Percentiles rank a stretch among this genome's conserved stretches.
Evolutionary conservation across 2,888 invertebrate genomes (phyloP).

Genomic region (Meta bourneti): DNA sequence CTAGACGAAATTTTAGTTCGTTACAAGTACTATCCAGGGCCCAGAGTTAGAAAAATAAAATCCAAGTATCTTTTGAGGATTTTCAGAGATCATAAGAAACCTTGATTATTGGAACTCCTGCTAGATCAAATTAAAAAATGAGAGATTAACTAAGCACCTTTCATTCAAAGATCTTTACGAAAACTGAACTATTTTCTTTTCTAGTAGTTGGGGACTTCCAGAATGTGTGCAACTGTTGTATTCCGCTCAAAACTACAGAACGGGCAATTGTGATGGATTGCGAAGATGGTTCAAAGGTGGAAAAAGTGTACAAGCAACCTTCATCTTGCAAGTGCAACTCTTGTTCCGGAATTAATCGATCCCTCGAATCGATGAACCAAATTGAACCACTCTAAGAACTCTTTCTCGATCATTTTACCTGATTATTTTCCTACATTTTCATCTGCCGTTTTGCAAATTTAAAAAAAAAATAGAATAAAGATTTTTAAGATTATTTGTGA

Average conservation of each 20-base stretch:
- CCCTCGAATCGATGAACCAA: constrained; percentile 44
- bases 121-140: too few relatives aligned
- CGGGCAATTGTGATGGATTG: constrained; percentile 52
- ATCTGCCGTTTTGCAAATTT: not conserved
- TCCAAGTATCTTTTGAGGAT: too few relatives aligned
- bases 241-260: constrained; percentile 21
- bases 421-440: not conserved
- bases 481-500: not conserved
- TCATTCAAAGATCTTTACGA: too few relatives aligned
- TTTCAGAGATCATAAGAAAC: too few relatives aligned
- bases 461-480: too few relatives aligned
- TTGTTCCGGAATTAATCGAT: constrained; percentile 35
- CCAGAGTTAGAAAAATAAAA: too few relatives aligned
- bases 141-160: too few relatives aligned
- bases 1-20: too few relatives aligned
- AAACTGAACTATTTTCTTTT: not conserved
- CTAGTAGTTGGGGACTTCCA: constrained; percentile 66
- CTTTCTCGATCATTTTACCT: not conserved
- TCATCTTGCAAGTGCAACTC: constrained; percentile 54
- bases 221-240: constrained; percentile 73
- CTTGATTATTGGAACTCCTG: too few relatives aligned
- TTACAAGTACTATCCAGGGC: too few relatives aligned
- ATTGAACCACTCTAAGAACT: constrained; percentile 21
- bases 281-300: constrained; percentile 52
- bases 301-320: constrained; percentile 70